These are phyloP conservation scores for Pachypanchax playfairii DNA, from an alignment of 2,113 vertebrate genomes.

Conservation along the genomic window DNA sequence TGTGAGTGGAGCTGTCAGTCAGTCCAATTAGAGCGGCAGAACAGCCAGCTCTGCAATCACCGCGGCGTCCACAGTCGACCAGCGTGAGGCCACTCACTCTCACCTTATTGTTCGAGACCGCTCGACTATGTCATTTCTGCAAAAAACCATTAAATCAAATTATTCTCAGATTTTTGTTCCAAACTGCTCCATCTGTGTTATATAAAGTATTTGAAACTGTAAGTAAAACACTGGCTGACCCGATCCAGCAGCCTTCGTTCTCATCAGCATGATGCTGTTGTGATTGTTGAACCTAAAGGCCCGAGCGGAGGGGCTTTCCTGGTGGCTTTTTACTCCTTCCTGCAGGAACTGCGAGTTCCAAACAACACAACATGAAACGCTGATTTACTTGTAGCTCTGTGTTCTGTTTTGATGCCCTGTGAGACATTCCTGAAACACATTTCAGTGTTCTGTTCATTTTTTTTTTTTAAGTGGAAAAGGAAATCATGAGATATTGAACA, in stretches of 20 bases:
- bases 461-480: background rate
- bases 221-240: constrained; percentile 45
- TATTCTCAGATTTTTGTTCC: constrained; percentile 32
- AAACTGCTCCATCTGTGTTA: constrained; percentile 48
- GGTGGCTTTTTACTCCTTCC: constrained; percentile 1
- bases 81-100: constrained; percentile 37
- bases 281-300: constrained; percentile 20
- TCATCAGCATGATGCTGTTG: constrained; percentile 50
- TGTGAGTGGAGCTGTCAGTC: constrained; percentile 30
- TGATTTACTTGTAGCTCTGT: background rate
- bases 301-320: background rate
- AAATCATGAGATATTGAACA: constrained; percentile 17
- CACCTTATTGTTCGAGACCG: constrained; percentile 43
- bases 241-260: constrained; percentile 18
- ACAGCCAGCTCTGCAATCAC: constrained; percentile 14
- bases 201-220: constrained; percentile 51
- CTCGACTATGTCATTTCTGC: constrained; percentile 46
- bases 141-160: constrained; percentile 53
- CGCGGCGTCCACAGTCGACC: constrained; percentile 3
- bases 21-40: constrained; percentile 25
- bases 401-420: background rate
- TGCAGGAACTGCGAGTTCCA: constrained; percentile 10
- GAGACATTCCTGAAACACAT: background rate
- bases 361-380: constrained; percentile 6
- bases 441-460: constrained; percentile 11